These are phyloP conservation scores for Graphium colonna DNA, from an alignment of 2,888 invertebrate genomes.

Conservation along the genomic window DNA sequence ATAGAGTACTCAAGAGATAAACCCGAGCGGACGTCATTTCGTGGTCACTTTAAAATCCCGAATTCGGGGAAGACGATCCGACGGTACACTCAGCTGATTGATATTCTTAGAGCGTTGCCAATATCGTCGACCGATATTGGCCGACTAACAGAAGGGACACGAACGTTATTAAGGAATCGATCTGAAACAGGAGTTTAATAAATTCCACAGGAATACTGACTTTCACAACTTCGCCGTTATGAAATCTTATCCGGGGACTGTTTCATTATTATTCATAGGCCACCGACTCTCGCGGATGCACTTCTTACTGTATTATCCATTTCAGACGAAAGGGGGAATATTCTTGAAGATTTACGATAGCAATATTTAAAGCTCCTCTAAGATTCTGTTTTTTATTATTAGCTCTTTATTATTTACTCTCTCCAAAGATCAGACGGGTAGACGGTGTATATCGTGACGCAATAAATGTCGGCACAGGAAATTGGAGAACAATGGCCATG, in stretches of 20 bases:
- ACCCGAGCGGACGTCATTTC: constrained; percentile 11
- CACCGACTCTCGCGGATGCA: constrained; percentile 1
- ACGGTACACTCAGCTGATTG: constrained; percentile 46
- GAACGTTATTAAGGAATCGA: constrained; percentile 34
- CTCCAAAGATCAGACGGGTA: too few relatives aligned
- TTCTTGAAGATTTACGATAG: background rate
- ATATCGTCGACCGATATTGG: constrained; percentile 47
- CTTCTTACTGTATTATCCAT: constrained; percentile 2
- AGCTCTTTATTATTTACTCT: too few relatives aligned
- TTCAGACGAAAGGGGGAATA: background rate
- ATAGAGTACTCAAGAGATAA: background rate
- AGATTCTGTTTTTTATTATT: background rate
- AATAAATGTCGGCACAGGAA: too few relatives aligned
- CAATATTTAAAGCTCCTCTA: background rate
- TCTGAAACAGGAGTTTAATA: constrained; percentile 28
- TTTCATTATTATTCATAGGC: constrained; percentile 20
- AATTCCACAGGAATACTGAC: constrained; percentile 24
- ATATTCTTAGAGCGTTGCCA: constrained; percentile 54
- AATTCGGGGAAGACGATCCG: constrained; percentile 32
- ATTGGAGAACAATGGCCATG: too few relatives aligned
- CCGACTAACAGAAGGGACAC: constrained; percentile 31
- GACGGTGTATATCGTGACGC: too few relatives aligned
- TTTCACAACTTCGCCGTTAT: constrained; percentile 22
- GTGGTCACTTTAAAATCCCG: constrained; percentile 15
- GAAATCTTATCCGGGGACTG: constrained; percentile 12